Conservation (phyloP, 1,140 invertebrate genomes). For the Drosophila nigromelanica region DNA sequence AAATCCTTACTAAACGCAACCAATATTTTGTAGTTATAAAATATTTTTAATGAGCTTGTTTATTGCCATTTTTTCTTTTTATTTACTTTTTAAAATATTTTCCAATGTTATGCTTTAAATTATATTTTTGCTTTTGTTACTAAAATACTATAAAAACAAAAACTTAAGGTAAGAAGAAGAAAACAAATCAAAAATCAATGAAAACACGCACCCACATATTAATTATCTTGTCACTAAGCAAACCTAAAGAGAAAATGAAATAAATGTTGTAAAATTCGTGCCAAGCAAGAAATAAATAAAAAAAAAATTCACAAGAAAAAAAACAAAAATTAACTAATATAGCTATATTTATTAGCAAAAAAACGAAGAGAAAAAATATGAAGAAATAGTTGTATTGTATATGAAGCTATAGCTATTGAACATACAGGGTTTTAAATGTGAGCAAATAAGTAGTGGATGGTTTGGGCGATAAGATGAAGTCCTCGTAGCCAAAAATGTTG, state of each 20-base stretch:
- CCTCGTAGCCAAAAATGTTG: conserved; percentile 33
- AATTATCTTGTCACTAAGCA: conserved; percentile 28
- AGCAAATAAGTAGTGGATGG: conserved; percentile 64
- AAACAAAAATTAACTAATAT: conserved; percentile 36
- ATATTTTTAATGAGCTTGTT: conserved; percentile 62
- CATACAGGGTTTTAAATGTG: conserved; percentile 83
- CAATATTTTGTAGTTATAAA: conserved; percentile 58
- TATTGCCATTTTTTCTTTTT: conserved; percentile 31
- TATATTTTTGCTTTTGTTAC: conserved; percentile 56
- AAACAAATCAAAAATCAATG: conserved; percentile 57
- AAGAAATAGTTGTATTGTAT: conserved; percentile 63
- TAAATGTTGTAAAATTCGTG: conserved; percentile 80
- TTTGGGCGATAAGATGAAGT: conserved; percentile 29
- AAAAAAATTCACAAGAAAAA: conserved; percentile 31
- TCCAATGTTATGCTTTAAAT: conserved; percentile 48
- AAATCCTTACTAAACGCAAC: conserved; percentile 28
- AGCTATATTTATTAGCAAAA: conserved; percentile 25
- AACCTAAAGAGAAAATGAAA: conserved; percentile 48
- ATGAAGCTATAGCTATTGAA: conserved; percentile 74
- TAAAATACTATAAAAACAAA: conserved; percentile 14
- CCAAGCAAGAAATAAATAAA: conserved; percentile 64
- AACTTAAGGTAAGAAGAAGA: conserved; percentile 66
- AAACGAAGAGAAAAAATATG: conserved; percentile 6
- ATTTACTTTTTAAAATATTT: conserved; percentile 35
- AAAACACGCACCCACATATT: conserved; percentile 39